Base-by-base conservation (phyloP, 2,888 invertebrate species). In the Pseudanteris insignis region DNA sequence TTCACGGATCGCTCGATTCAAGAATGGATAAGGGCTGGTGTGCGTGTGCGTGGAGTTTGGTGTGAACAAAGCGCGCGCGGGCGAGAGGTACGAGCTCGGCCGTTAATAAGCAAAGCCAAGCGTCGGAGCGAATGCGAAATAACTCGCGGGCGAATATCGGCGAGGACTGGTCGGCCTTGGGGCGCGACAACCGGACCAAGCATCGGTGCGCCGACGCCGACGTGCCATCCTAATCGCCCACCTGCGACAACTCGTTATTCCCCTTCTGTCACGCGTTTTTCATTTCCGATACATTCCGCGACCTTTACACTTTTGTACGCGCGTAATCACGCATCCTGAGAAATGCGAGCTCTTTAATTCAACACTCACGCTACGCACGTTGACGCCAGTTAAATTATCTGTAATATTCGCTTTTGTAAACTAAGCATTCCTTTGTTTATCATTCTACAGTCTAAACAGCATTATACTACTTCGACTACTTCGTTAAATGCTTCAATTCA, bases 21-120 rank as follows among this genome's bases (percentile, higher is more conserved):
- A 41, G 55, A 24, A 36, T 13, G 28, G 58, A 59, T 59, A 59
- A 59, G 51, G 48, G 15, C 29, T n/a, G n/a, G n/a, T n/a, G n/a
- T n/a, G n/a, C n/a, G 33, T 10, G 32, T n/a, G n/a, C 21, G 21
- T 21, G 26, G 44, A 15, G 36, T 37, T 48, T 47, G 18, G 54
- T 48, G 60, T 46, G 55, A 51, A 62, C 61, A 55, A 62, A 62
- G 61, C 48, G 46, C 50, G 54, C 47, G 12, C 10, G 37, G 47
- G 21, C 21, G 21, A 21, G 40, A 59, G 43, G 47, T 53, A 43
- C 53, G 41, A 34, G 47, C 25, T 38, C 48, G 43, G 54, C 54
- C 40, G 54, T 62, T 61, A 62, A 62, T 62, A 62, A 62, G 51
- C 61, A 51, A 46, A 50, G 61, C 32, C 34, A 55, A 51, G 50